Conservation (phyloP, 2,888 invertebrate genomes). For the Anaspis maculata region DNA sequence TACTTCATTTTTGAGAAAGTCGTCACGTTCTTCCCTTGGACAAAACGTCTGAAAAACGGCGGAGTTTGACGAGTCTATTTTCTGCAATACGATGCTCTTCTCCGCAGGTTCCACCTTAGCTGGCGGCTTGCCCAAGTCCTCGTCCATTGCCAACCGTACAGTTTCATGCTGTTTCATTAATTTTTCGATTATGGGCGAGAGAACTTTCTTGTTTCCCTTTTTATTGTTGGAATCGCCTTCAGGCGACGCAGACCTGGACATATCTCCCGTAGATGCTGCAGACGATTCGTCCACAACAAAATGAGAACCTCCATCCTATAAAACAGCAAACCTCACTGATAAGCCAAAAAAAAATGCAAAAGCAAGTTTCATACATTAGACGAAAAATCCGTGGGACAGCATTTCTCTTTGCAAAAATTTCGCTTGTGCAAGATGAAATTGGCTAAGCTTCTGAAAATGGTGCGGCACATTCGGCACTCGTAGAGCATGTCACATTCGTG, state of each 20-base stretch:
- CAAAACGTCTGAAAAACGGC: conserved; percentile 57
- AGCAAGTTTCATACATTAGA: too few species aligned
- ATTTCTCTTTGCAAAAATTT: conserved; percentile 64
- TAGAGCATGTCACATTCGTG: conserved; percentile 84
- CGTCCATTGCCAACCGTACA: too few species aligned
- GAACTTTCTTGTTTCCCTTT: conserved; percentile 25
- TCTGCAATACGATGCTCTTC: conserved; percentile 46
- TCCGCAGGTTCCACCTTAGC: too few species aligned
- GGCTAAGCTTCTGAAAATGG: conserved; percentile 76
- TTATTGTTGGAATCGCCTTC: conserved; percentile 13
- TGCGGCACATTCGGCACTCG: conserved; percentile 82
- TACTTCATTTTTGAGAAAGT: too few species aligned
- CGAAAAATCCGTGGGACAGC: too few species aligned
- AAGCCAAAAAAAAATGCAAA: too few species aligned
- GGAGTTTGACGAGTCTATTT: conserved; percentile 50
- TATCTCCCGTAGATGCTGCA: conserved; percentile 7
- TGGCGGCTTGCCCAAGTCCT: too few species aligned
- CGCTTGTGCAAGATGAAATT: conserved; percentile 88
- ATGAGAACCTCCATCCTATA: conserved; percentile 1
- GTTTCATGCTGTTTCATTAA: too few species aligned
- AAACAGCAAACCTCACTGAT: too few species aligned
- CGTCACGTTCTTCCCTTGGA: not conserved
- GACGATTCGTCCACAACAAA: not conserved
- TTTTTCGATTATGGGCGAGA: not conserved
- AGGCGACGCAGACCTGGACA: not conserved